Conservation (phyloP, 2,888 invertebrate genomes). For the Pseudococcus longispinus region DNA sequence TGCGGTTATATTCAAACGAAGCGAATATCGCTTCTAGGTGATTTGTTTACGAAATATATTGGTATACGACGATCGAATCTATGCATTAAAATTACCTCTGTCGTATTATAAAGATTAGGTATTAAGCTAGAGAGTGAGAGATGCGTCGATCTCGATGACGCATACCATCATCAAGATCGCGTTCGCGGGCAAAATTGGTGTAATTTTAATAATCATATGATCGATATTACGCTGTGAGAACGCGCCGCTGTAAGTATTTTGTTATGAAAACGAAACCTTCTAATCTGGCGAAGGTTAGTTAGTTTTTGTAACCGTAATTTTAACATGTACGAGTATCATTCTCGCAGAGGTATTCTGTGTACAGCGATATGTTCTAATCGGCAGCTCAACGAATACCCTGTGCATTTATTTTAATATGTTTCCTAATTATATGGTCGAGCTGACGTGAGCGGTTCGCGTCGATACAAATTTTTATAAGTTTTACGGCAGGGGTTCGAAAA, state of each 20-base stretch:
- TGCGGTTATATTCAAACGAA: not conserved
- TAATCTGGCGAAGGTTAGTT: conserved; percentile 43
- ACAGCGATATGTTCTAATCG: not conserved
- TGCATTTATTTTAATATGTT: not conserved
- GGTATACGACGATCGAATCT: too few species aligned
- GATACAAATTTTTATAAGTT: not conserved
- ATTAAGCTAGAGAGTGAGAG: not conserved
- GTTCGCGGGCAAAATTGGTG: conserved; percentile 31
- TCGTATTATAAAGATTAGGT: too few species aligned
- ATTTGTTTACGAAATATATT: not conserved
- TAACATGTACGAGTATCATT: conserved; percentile 2
- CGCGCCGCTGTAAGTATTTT: conserved; percentile 25
- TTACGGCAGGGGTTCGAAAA: not conserved
- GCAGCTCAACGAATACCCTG: not conserved
- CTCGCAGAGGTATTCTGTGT: not conserved
- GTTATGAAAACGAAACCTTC: conserved; percentile 43
- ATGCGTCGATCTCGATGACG: conserved; percentile 15
- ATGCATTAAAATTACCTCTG: too few species aligned
- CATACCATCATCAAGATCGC: not conserved
- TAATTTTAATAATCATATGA: conserved; percentile 36
- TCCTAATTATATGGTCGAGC: conserved; percentile 1
- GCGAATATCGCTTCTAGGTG: conserved; percentile 14
- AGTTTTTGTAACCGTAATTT: conserved; percentile 40
- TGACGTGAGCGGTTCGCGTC: not conserved
- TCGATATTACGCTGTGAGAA: not conserved